phyloP scores from a whole-genome alignment of 2,113 vertebrate species.

The Turdus rufiventris region DNA sequence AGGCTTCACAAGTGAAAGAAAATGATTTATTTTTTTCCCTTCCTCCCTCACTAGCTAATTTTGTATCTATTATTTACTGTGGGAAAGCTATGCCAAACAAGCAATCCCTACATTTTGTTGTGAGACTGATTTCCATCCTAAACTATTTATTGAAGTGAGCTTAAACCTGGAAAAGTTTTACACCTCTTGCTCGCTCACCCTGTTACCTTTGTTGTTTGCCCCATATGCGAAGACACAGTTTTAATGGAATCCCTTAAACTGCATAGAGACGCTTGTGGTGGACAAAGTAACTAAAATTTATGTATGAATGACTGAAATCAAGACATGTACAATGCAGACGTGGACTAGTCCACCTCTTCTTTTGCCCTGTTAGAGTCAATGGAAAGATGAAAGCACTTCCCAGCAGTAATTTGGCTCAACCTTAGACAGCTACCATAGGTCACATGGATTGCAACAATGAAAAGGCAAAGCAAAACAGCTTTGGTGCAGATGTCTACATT shows the following conservation, averaged over 20 bases:
- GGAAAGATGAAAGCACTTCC: background rate
- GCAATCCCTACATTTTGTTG: constrained; percentile 18
- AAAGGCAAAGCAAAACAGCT: background rate
- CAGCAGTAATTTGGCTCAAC: background rate
- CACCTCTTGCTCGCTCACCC: background rate
- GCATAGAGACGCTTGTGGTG: background rate
- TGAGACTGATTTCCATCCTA: background rate
- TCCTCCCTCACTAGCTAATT: constrained; percentile 45
- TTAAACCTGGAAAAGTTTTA: background rate
- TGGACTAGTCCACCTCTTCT: background rate
- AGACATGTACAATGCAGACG: background rate
- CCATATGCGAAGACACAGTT: background rate
- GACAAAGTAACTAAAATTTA: background rate
- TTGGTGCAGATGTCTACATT: background rate
- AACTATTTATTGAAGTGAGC: background rate
- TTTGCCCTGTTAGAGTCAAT: background rate
- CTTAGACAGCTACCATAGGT: background rate
- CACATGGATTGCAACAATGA: background rate
- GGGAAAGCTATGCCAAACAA: constrained; percentile 49
- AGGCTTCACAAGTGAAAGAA: constrained; percentile 51
- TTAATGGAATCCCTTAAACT: background rate
- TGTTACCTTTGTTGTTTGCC: background rate
- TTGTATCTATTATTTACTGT: constrained; percentile 55
- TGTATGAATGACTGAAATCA: background rate
- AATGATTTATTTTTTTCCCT: constrained; percentile 27